Evolutionary conservation across 2,797 vertebrate species (phyloP).

Genomic region (Phylloscopus collybita): DNA sequence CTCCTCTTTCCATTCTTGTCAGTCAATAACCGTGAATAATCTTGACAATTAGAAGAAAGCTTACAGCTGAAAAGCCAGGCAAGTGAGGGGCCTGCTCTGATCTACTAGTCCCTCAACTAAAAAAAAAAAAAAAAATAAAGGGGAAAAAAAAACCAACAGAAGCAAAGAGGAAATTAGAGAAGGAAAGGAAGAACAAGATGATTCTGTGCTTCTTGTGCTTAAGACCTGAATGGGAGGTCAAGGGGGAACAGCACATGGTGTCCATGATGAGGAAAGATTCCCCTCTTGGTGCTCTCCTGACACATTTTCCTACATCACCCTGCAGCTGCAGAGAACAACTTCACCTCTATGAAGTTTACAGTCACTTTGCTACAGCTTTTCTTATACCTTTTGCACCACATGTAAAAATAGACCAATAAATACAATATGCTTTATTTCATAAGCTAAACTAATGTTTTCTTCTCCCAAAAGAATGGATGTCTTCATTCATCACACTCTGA

Average conservation of each 20-base stretch:
- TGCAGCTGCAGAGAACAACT: background rate
- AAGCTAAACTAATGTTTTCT: background rate
- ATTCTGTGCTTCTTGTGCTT: background rate
- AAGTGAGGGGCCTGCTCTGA: background rate
- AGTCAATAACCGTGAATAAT: conserved; percentile 21
- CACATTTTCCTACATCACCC: background rate
- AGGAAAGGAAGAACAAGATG: background rate
- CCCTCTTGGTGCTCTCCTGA: background rate
- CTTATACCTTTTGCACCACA: background rate
- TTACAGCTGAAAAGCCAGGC: background rate
- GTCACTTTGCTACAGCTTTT: background rate
- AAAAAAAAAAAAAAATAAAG: background rate
- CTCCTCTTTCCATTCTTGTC: conserved; percentile 12
- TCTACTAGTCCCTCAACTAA: background rate
- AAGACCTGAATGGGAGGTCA: background rate
- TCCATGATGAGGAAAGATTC: background rate
- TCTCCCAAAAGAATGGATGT: background rate
- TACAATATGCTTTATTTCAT: background rate
- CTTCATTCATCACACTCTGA: background rate
- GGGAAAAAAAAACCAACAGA: background rate
- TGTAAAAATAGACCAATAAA: background rate
- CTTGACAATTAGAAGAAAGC: conserved; percentile 8
- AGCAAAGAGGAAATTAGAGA: background rate
- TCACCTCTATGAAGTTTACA: background rate
- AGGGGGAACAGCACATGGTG: background rate